phyloP scores from a whole-genome alignment of 2,113 vertebrate species.

The Ia io region DNA sequence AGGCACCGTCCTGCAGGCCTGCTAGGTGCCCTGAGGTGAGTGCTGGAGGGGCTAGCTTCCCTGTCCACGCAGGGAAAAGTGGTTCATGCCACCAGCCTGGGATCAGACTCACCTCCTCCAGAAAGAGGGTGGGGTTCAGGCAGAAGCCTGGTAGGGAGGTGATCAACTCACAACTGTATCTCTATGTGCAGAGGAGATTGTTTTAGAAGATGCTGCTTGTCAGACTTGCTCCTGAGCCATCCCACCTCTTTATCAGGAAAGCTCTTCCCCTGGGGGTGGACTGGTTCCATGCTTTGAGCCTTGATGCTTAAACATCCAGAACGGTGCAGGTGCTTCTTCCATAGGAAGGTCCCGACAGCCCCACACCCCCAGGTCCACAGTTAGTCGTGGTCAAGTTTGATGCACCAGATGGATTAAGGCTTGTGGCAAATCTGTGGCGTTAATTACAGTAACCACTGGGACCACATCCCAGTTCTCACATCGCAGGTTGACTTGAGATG shows the following conservation, averaged over 20 bases:
- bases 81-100: slow-evolving; percentile 72
- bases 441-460: background rate
- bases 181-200: slow-evolving; percentile 71
- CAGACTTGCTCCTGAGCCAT: slow-evolving; percentile 65
- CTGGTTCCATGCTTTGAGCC: slow-evolving; percentile 66
- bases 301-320: slow-evolving; percentile 72
- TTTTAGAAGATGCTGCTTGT: slow-evolving; percentile 69
- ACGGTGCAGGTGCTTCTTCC: slow-evolving; percentile 40
- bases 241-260: slow-evolving; percentile 72
- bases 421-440: background rate
- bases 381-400: background rate
- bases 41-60: slow-evolving; percentile 70
- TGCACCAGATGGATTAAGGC: background rate
- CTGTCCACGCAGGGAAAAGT: slow-evolving; percentile 75
- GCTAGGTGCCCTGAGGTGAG: slow-evolving; percentile 79
- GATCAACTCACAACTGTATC: slow-evolving; percentile 60
- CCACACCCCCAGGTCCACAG: slow-evolving; percentile 19
- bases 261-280: slow-evolving; percentile 65
- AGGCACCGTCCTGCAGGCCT: slow-evolving; percentile 79
- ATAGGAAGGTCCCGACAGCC: background rate
- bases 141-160: background rate
- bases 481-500: background rate
- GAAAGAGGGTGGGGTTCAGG: slow-evolving; percentile 27
- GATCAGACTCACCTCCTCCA: slow-evolving; percentile 72
- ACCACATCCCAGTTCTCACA: background rate